Evolutionary conservation across 35 echinoderm and acorn worm genomes (phyloP), one percentile per base, ranked within the genome.

Genomic region (Holothuria glaberrima): DNA sequence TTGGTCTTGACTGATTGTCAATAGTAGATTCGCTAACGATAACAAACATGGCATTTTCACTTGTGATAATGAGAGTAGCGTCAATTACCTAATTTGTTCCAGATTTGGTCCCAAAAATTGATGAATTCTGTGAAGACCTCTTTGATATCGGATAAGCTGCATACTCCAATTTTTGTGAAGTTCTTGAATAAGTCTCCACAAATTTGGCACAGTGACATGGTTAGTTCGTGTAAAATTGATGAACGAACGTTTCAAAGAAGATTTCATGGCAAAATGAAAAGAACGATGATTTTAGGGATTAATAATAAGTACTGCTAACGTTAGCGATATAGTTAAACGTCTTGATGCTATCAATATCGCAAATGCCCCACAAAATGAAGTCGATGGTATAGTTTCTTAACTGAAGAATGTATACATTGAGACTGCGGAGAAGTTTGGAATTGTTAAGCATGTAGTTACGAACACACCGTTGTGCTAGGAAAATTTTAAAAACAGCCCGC

Each of bases 71-170:
- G 60, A 90, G 20, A 90, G 59, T 79, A 35, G 17, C 46, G 44
- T 58, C 33, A 45, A 72, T 44, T 90, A 90, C 36, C 52, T 79
- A 58, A 2, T 89, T 35, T 57, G 46, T 59, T 90, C 48, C 71
- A 28, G 19, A 56, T 48, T 59, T 78, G 30, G 13, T 90, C 21
- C 46, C 70, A 1, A 9, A 32, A n/a, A n/a, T n/a, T n/a, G n/a
- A n/a, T n/a, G n/a, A 3, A 28, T 90, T 90, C 60, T 30, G 0
- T 29, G 58, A 78, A n/a, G 54, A 72, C 57, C 25, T 30, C 31
- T 78, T 62, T 90, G 88, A 90, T 79, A 24, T 90, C 88, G 27
- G 88, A 90, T 79, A 88, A 59, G n/a, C n/a, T n/a, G 36, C 45
- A 88, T 41, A 46, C 3, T n/a, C 63, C 63, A 66, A 66, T 66